Base-by-base conservation (phyloP, 1,140 invertebrate species). In the Pachypsylla venusta region DNA sequence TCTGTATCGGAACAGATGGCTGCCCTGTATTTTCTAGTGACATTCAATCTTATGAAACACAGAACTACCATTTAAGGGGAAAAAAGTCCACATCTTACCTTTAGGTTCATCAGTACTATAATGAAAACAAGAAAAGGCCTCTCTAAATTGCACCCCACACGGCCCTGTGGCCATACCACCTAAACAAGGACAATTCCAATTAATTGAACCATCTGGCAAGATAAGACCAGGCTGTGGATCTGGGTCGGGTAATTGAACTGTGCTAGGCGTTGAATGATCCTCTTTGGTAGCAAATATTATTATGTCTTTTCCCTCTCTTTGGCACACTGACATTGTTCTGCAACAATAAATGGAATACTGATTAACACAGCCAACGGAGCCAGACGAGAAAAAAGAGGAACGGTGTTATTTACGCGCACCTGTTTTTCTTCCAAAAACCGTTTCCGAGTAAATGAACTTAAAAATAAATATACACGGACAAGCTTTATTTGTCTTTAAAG, bases 161-260 rank as follows among this genome's bases (percentile, higher is more conserved):
- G 94, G 93, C 1, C 93, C 93, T 2, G 88, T 90, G 3, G 92
- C 88, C 87, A 95, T 93, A 14, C 91, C 90, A 25, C 93, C 93
- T 19, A 97, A 76, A 73, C 94, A 98, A 0, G 93, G 94, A 68
- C 94, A 98, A 68, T 86, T 85, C 92, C 93, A 98, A 73, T 98
- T 98, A 59, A 98, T 95, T 53, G 87, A 82, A 4, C 94, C 93
- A 75, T 89, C 87, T 1, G 84, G 76, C 26, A 89, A 73, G 59
- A 97, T 83, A 1, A 95, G 73, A 25, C 93, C 92, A 59, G 83
- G 81, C 57, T 80, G 76, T 5, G 81, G 79, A 63, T 87, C 85
- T 13, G 81, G 77, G 65, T 83, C 79, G 4, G 86, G 82, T 59
- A 92, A 72, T 48, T 73, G 69, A n/a, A 89, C 77, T 58, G 71